A percentile compares a stretch with the other conserved stretches of the same genome.
Conservation (phyloP, 2,113 vertebrate species). For the Carassius carassius region DNA sequence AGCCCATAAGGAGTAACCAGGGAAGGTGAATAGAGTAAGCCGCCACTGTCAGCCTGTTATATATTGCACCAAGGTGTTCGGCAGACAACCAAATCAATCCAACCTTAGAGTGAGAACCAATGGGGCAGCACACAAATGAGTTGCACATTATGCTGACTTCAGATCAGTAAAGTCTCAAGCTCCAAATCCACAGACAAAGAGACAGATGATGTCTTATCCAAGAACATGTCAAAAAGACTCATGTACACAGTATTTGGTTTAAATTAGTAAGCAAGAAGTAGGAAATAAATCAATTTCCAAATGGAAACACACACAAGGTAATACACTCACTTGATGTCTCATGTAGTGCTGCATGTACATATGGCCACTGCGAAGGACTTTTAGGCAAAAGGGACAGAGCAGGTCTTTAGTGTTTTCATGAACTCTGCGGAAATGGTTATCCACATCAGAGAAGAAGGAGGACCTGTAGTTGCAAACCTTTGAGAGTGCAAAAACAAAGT, state of each 20-base stretch:
- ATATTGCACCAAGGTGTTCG: constrained; percentile 60
- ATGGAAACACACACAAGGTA: not conserved
- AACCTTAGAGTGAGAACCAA: constrained; percentile 54
- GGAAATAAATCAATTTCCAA: not conserved
- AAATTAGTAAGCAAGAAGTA: not conserved
- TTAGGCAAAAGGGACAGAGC: constrained; percentile 96
- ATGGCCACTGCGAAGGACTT: constrained; percentile 90
- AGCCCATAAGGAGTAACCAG: constrained; percentile 46
- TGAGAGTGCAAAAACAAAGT: constrained; percentile 47
- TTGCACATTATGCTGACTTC: constrained; percentile 60
- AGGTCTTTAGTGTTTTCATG: constrained; percentile 97
- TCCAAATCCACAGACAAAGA: constrained; percentile 35
- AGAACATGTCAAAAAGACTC: constrained; percentile 10
- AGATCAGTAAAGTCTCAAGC: constrained; percentile 44
- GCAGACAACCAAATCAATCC: constrained; percentile 68
- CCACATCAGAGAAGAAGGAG: constrained; percentile 93
- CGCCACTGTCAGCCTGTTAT: constrained; percentile 62
- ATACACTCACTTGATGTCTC: constrained; percentile 91
- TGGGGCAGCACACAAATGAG: constrained; percentile 51
- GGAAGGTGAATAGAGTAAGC: constrained; percentile 47
- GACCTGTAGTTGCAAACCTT: constrained; percentile 96
- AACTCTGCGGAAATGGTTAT: constrained; percentile 89
- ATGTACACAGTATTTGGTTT: not conserved
- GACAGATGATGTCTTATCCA: constrained; percentile 44
- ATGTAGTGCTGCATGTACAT: constrained; percentile 97